Conservation (phyloP, 2,888 invertebrate species). For the Drosophila fungiperda region DNA sequence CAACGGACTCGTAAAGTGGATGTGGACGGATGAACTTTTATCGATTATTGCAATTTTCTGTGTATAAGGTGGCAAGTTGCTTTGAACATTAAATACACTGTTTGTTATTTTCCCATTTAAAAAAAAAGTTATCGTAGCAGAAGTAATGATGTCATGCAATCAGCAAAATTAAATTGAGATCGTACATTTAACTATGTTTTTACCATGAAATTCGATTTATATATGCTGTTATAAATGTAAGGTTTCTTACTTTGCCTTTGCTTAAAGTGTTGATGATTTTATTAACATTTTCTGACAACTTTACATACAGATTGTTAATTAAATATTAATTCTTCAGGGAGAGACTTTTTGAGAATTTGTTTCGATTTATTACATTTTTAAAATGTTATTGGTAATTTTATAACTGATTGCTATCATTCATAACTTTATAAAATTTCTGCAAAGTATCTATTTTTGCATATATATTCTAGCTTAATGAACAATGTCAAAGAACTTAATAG, state of each 20-base stretch:
- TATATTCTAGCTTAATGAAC: not conserved
- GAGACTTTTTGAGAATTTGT: not conserved
- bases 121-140: not conserved
- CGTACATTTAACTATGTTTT: not conserved
- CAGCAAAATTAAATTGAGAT: conserved; percentile 15
- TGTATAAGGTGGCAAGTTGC: conserved; percentile 8
- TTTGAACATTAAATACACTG: conserved; percentile 46
- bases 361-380: not conserved
- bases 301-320: not conserved
- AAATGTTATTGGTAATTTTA: not conserved
- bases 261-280: not conserved
- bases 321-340: not conserved
- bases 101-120: conserved; percentile 4
- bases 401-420: not conserved
- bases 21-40: conserved; percentile 61
- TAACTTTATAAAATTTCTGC: not conserved
- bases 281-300: not conserved
- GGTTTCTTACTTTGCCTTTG: not conserved
- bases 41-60: conserved; percentile 76
- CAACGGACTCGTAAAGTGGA: conserved; percentile 27
- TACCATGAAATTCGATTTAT: not conserved
- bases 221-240: not conserved
- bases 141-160: conserved; percentile 44
- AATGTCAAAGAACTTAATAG: not conserved
- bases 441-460: no score